Evolutionary conservation across 2,888 invertebrate genomes (phyloP), one percentile per base, ranked within the genome.

Genomic region (Orthosia incerta): DNA sequence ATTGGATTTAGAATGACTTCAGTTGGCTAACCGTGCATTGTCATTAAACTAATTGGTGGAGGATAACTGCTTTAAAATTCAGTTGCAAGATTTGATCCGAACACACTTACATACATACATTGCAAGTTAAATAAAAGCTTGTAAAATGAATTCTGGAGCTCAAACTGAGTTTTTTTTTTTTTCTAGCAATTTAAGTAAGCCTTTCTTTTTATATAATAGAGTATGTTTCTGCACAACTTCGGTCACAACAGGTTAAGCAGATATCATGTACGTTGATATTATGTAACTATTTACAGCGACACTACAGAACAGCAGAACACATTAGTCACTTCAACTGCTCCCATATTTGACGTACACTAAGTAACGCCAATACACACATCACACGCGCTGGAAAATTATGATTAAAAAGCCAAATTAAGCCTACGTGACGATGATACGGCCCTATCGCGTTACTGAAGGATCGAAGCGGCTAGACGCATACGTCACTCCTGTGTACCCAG

Each of bases 381-480:
- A 13, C 20, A 53, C 23, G 23, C 9, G 9, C 15, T 59, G 39
- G n/a, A 69, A 53, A 76, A 59, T 26, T 3, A 39, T 72, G 46
- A 77, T 77, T 18, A 71, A 60, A 51, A 56, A 76, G 61, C 26
- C 23, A 53, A 64, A 71, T 60, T 70, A 72, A 80, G 75, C 83
- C 71, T 79, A 71, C 66, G 78, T 77, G 76, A 71, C 67, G 20
- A 67, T 55, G 48, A 64, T 50, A 66, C 63, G 48, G 16, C 50
- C 26, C 66, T 80, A 68, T 76, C 70, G 48, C 56, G 53, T 79
- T 82, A 84, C 82, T 74, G 81, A 83, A 84, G 89, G 93, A 94
- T 94, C 94, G 94, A 95, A 93, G 72, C 80, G 95, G 94, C 95
- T 93, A 95, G 95, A 95, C 95, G 79, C 93, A 94, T 93, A 91